These are phyloP conservation scores for Scalopus aquaticus DNA, from an alignment of 2,113 vertebrate genomes.

Conservation along the genomic window DNA sequence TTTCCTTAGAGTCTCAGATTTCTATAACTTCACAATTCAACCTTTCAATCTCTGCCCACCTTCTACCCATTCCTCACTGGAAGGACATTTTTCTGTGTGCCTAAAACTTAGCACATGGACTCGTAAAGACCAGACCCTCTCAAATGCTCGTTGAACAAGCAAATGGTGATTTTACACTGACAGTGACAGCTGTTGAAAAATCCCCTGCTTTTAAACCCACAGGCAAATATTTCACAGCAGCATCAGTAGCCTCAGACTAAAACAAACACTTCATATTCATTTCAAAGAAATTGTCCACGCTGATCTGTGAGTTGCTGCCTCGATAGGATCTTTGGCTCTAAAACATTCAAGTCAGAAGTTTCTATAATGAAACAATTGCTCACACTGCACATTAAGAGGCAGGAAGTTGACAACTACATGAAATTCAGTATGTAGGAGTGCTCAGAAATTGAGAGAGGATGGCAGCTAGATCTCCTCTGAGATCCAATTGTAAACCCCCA, in stretches of 20 bases:
- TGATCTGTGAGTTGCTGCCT: not conserved
- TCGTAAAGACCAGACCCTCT: not conserved
- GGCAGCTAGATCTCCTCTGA: not conserved
- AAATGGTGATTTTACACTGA: not conserved
- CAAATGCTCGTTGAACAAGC: not conserved
- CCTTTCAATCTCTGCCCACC: no score
- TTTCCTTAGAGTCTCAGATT: not conserved
- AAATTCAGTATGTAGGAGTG: not conserved
- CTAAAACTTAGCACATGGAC: not conserved
- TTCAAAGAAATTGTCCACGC: not conserved
- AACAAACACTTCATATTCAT: slow-evolving; percentile 47
- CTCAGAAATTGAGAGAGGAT: not conserved
- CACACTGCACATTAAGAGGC: not conserved
- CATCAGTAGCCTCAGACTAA: not conserved
- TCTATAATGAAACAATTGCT: slow-evolving; percentile 16
- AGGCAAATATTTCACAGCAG: slow-evolving; percentile 42
- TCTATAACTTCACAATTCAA: not conserved
- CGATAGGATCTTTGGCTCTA: slow-evolving; percentile 30
- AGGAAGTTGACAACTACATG: not conserved
- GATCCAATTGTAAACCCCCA: not conserved
- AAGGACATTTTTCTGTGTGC: not conserved
- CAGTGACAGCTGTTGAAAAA: not conserved
- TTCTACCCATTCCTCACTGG: not conserved
- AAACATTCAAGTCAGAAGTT: not conserved
- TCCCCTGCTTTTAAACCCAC: not conserved